These are phyloP conservation scores for Leucopternis melanops DNA, from an alignment of 2,113 vertebrate species.

Conservation along the genomic window DNA sequence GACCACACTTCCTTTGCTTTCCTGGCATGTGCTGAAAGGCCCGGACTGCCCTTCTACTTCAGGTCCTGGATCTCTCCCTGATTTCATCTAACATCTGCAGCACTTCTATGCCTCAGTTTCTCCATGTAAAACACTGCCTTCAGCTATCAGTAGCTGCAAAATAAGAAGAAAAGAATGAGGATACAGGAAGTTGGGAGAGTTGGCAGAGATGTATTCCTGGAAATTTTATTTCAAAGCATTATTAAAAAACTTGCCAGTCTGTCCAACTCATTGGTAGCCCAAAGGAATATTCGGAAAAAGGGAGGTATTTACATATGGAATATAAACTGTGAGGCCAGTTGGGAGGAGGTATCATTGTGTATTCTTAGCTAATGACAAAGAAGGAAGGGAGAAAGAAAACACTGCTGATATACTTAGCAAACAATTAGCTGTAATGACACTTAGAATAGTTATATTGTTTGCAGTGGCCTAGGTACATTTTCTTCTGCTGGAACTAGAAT, in stretches of 20 bases:
- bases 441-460: background rate
- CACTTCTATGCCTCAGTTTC: background rate
- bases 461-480: background rate
- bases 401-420: background rate
- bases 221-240: background rate
- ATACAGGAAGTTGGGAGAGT: background rate
- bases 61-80: background rate
- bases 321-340: background rate
- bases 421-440: background rate
- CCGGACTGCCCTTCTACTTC: background rate
- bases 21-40: background rate
- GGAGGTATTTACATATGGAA: background rate
- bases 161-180: background rate
- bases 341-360: background rate
- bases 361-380: background rate
- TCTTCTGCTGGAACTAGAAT: background rate
- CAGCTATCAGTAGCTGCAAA: background rate
- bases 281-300: background rate
- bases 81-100: background rate
- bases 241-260: background rate
- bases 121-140: background rate
- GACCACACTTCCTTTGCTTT: background rate
- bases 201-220: background rate
- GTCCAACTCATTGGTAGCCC: background rate
- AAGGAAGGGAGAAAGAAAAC: background rate